Base-by-base conservation (phyloP, 1,140 invertebrate species). In the Drosophila sturtevanti region DNA sequence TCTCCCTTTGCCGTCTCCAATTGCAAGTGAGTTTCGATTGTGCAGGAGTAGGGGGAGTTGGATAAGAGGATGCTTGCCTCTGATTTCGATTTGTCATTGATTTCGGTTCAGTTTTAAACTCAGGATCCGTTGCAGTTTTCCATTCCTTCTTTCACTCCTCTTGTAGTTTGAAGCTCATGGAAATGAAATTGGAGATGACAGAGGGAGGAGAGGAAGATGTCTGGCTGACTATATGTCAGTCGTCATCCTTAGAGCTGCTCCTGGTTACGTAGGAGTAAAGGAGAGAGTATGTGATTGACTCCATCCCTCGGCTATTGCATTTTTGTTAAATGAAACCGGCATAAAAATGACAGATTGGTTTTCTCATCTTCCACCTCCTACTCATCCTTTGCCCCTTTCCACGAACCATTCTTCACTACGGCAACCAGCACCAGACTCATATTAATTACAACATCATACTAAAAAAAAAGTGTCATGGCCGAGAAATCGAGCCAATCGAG, bases 1-100 rank as follows among this genome's bases (percentile, higher is more conserved):
- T 35, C 24, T 38, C 41, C 35, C 55, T 22, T 14, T 44, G 14
- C 14, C 48, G 14, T 24, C 54, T 60, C 54, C n/a, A 35, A 55
- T 74, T 65, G 35, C 72, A 41, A 14, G 54, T 55, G 14, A 44
- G 9, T 44, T 44, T 48, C 27, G 41, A 0, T 1, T 18, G 11
- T 44, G 56, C 11, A 16, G 44, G 11, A 16, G 51, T 59, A n/a
- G n/a, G 52, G 51, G 24, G 68, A 18, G n/a, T 24, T 59, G 12
- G 22, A 52, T 16, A 55, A 12, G 2, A 48, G 41, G 10, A 31
- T 27, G 41, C 35, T 10, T 51, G 52, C 41, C 54, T 66, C 68
- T 75, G 72, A 48, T 64, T 75, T 74, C 73, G 58, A 73, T 74
- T 76, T 63, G 64, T 63, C 65, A 56, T 35, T 54, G 70, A 14